These are phyloP conservation scores for Myotis yumanensis DNA, from an alignment of 2,113 vertebrate species.

Conservation along the genomic window DNA sequence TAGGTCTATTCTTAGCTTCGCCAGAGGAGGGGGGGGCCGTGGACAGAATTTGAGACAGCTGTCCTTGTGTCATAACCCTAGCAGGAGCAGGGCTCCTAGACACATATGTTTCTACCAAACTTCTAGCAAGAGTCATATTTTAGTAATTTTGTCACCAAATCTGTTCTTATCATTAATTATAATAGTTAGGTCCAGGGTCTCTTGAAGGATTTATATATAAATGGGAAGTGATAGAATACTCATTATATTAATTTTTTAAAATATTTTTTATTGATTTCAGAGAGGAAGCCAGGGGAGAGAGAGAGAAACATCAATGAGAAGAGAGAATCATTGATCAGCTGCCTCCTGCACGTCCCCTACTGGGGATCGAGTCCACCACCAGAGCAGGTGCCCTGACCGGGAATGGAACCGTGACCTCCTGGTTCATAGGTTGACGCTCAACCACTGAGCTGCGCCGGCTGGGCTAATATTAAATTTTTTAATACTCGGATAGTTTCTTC, in stretches of 20 bases:
- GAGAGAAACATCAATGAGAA: no score
- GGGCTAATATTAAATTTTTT: neutral
- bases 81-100: neutral
- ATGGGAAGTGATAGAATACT: neutral
- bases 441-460: no score
- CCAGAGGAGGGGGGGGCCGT: neutral
- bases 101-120: neutral
- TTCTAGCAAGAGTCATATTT: neutral
- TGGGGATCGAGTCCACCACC: no score
- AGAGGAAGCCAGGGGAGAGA: no score
- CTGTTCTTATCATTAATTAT: conserved; percentile 15
- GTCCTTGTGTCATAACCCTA: neutral
- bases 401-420: no score
- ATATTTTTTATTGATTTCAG: neutral
- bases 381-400: no score
- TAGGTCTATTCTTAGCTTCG: neutral
- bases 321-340: no score
- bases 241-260: neutral
- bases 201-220: conserved; percentile 18
- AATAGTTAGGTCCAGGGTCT: neutral
- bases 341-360: no score
- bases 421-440: no score
- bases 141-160: conserved; percentile 5
- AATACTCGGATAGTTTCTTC: neutral
- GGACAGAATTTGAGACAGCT: neutral